Evolutionary conservation across 2,888 invertebrate species (phyloP).

Genomic region (Teinopalpus imperialis): DNA sequence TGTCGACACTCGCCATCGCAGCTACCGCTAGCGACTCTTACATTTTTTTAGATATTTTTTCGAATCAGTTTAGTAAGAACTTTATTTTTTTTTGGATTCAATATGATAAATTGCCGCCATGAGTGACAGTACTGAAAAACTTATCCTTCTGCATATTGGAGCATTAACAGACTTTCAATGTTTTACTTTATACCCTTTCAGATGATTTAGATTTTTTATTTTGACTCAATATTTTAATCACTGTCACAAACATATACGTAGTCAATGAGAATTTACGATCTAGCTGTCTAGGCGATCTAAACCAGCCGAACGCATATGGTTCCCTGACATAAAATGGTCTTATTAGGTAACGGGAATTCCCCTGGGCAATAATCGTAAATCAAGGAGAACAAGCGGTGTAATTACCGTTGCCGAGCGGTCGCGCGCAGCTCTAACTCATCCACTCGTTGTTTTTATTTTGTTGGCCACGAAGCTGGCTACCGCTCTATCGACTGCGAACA

Average conservation of each 20-base stretch:
- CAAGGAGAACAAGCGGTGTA: conserved; percentile 83
- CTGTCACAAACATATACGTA: conserved; percentile 71
- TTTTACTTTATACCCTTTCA: too few relatives aligned
- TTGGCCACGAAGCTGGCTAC: conserved; percentile 66
- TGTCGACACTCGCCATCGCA: conserved; percentile 75
- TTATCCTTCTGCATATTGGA: too few relatives aligned
- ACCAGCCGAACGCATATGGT: conserved; percentile 69
- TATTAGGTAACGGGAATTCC: conserved; percentile 81
- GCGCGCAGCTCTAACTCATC: conserved; percentile 79
- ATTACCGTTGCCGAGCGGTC: conserved; percentile 80
- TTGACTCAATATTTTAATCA: too few relatives aligned
- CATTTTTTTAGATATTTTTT: conserved; percentile 30
- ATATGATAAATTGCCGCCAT: neutral
- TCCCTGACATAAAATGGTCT: conserved; percentile 78
- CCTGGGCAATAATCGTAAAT: conserved; percentile 83
- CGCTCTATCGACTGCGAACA: conserved; percentile 75
- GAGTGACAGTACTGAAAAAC: too few relatives aligned
- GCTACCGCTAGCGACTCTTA: conserved; percentile 45
- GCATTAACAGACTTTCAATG: too few relatives aligned
- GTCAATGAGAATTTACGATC: conserved; percentile 76
- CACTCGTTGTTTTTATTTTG: conserved; percentile 78
- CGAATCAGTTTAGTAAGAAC: conserved; percentile 25
- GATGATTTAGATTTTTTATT: too few relatives aligned
- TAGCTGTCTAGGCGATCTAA: conserved; percentile 45
- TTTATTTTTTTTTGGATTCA: conserved; percentile 24